Evolutionary conservation across 1,140 invertebrate genomes (phyloP), one percentile per base, ranked within the genome.

Genomic region (Orius insidiosus): DNA sequence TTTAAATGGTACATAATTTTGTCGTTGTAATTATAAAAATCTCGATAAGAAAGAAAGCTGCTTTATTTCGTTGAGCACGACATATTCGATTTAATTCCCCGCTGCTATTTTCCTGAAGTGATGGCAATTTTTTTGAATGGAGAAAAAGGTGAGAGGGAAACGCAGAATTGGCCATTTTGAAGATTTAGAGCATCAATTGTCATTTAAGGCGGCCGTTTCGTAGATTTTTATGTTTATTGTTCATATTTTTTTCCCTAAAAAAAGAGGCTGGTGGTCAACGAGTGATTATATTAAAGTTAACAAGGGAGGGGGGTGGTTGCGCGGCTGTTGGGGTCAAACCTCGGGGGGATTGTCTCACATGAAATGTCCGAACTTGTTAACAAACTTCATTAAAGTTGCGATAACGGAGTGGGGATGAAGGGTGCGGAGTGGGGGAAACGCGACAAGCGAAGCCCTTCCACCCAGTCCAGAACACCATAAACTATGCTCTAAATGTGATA

Each of bases 301-400:
- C 38, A 36, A 15, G 35, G 9, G 35, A 9, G 35, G 35, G 35
- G 32, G 32, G 32, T 7, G 32, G 32, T 33, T 33, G 36, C 14
- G 36, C 15, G 16, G 16, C 11, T 10, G 38, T 13, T 36, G 35
- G 35, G 35, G 35, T 15, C 35, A 36, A 36, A 36, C 14, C n/a
- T n/a, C 14, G 35, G 14, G 35, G 35, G n/a, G 35, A n/a, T 15
- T 36, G 35, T 40, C 38, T 40, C 38, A 40, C 38, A 40, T 18
- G 38, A 40, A 40, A 40, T 18, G 38, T 40, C 38, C 38, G 16
- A 40, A 40, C 38, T 40, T 40, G 38, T 40, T 40, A 24, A 40
- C 38, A 40, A 40, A 40, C 38, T 40, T 40, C 38, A 40, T 40
- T 40, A 40, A 40, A 40, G 38, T 40, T 40, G 38, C 38, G 38